These are phyloP conservation scores for Eupithecia insigniata DNA, from an alignment of 2,888 invertebrate genomes.

Conservation along the genomic window DNA sequence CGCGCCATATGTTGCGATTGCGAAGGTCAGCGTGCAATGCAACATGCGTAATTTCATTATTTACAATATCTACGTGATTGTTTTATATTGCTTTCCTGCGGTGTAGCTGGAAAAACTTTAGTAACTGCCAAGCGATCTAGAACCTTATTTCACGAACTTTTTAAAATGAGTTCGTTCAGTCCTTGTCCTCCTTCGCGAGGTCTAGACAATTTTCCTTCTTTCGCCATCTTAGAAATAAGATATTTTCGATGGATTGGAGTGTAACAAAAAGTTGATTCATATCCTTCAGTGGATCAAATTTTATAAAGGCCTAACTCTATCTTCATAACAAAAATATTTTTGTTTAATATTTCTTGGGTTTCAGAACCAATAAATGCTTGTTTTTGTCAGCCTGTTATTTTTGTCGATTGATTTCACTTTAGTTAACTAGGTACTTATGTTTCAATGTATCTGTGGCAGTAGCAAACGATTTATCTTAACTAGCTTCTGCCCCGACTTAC, in stretches of 20 bases:
- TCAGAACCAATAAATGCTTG: no score
- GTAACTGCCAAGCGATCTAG: not conserved
- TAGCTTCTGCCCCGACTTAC: no score
- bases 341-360: no score
- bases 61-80: slow-evolving; percentile 28
- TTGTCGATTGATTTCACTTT: not conserved
- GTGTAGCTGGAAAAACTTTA: not conserved
- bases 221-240: no score
- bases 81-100: slow-evolving; percentile 6
- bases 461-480: not conserved
- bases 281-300: no score
- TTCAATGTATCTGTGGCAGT: not conserved
- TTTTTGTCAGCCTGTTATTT: not conserved
- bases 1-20: slow-evolving; percentile 49
- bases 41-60: slow-evolving; percentile 40
- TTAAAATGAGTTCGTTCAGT: not conserved
- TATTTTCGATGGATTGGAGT: no score
- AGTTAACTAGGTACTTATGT: no score
- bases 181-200: not conserved
- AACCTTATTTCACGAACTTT: not conserved
- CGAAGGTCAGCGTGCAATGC: slow-evolving; percentile 51
- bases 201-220: no score
- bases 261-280: no score
- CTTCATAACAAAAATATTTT: no score
- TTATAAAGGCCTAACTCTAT: no score